Conservation (phyloP, 1,140 invertebrate genomes). For the Halictus rubicundus region DNA sequence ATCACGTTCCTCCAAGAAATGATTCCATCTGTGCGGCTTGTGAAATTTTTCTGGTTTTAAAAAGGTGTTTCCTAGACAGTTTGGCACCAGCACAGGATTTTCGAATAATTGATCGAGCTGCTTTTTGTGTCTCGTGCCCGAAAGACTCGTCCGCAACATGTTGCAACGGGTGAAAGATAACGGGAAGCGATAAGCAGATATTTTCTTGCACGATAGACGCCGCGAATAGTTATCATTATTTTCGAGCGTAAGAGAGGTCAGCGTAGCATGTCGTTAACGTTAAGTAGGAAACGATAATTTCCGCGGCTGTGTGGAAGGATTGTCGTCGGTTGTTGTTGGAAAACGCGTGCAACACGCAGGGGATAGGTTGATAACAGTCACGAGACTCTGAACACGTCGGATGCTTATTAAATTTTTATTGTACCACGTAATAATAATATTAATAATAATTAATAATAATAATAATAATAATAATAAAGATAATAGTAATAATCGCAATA, state of each 20-base stretch:
- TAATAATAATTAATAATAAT: constrained; percentile 72
- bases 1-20: too few relatives aligned
- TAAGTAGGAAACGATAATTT: constrained; percentile 38
- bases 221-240: constrained; percentile 38
- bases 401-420: constrained; percentile 80
- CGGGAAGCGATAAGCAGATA: constrained; percentile 32
- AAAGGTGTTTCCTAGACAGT: too few relatives aligned
- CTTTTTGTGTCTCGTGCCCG: neutral
- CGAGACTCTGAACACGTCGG: constrained; percentile 50
- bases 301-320: neutral
- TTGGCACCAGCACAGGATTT: too few relatives aligned
- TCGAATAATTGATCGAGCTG: too few relatives aligned
- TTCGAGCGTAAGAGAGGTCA: constrained; percentile 60
- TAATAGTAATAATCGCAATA: constrained; percentile 56
- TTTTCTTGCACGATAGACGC: constrained; percentile 5
- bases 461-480: constrained; percentile 66
- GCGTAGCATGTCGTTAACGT: constrained; percentile 40
- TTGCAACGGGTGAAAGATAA: constrained; percentile 11
- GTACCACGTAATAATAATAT: constrained; percentile 79
- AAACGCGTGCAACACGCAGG: too few relatives aligned
- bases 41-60: too few relatives aligned
- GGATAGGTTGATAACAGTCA: constrained; percentile 44
- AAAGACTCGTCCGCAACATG: too few relatives aligned
- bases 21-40: too few relatives aligned
- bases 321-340: neutral